Evolutionary conservation across 2,797 vertebrate species (phyloP).

Genomic region (Microcaecilia unicolor): DNA sequence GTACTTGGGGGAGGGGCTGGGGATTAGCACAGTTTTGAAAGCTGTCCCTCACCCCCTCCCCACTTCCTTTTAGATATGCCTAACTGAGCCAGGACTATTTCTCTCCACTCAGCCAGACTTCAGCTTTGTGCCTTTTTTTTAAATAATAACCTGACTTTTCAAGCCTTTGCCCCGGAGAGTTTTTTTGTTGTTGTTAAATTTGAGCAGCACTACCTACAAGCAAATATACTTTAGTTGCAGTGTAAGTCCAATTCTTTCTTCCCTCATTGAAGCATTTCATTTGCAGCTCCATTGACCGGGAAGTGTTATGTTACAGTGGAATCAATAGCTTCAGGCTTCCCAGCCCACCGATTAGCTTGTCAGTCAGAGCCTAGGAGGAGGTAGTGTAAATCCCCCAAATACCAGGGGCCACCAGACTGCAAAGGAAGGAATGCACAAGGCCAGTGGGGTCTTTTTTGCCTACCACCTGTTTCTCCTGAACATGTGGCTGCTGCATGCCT

Average conservation of each 20-base stretch:
- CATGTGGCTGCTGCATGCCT: constrained; percentile 89
- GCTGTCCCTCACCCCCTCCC: constrained; percentile 63
- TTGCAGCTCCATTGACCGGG: constrained; percentile 90
- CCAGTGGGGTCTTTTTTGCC: constrained; percentile 60
- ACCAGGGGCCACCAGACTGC: constrained; percentile 86
- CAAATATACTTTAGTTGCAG: constrained; percentile 93
- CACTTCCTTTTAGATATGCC: constrained; percentile 78
- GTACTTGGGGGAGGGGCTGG: constrained; percentile 81
- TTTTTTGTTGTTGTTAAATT: too few species aligned
- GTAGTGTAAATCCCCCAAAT: constrained; percentile 84
- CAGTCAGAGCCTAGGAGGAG: constrained; percentile 89
- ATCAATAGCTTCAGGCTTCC: constrained; percentile 92
- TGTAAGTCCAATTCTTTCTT: constrained; percentile 81
- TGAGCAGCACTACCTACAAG: constrained; percentile 79
- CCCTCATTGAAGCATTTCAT: constrained; percentile 95
- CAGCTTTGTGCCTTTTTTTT: constrained; percentile 86
- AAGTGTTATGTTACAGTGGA: constrained; percentile 93
- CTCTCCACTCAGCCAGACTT: constrained; percentile 82
- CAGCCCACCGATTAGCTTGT: constrained; percentile 94
- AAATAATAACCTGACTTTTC: constrained; percentile 94
- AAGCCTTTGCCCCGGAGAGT: constrained; percentile 79
- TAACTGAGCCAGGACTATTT: constrained; percentile 82
- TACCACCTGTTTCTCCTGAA: constrained; percentile 91
- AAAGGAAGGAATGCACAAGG: constrained; percentile 80
- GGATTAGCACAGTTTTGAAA: constrained; percentile 89